These are phyloP conservation scores for Metacarcinus magister DNA, from an alignment of 2,888 invertebrate genomes.

Conservation along the genomic window DNA sequence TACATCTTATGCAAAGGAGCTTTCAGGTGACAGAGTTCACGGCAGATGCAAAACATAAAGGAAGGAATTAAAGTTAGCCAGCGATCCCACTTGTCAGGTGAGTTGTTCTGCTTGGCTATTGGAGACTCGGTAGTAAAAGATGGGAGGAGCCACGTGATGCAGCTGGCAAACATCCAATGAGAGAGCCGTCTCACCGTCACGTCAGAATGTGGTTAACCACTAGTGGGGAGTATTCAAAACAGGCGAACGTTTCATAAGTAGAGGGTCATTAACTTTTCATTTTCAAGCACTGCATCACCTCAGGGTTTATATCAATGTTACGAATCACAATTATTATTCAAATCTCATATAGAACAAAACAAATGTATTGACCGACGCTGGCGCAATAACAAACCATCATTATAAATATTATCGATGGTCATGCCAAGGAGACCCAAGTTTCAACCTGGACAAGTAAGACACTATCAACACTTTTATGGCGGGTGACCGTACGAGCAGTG, in stretches of 20 bases:
- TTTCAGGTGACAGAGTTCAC: neutral
- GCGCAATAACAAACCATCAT: too few species aligned
- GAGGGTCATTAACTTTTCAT: neutral
- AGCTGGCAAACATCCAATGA: neutral
- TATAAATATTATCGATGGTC: neutral
- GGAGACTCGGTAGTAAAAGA: neutral
- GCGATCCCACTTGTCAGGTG: neutral
- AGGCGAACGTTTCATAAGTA: neutral
- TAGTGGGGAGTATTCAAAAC: neutral
- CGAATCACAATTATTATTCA: neutral
- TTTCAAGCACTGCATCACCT: neutral
- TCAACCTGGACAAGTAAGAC: neutral
- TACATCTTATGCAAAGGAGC: neutral
- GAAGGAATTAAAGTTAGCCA: neutral
- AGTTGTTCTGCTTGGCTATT: neutral
- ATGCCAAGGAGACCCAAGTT: neutral
- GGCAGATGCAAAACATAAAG: neutral
- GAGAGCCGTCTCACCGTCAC: neutral
- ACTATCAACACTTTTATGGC: neutral
- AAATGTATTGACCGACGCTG: neutral
- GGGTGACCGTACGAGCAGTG: neutral
- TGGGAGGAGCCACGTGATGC: slow-evolving; percentile 15
- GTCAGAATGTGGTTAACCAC: neutral
- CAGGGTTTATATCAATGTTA: too few species aligned
- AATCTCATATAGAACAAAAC: neutral